Evolutionary conservation across 2,113 vertebrate genomes (phyloP).

Genomic region (Sminthopsis crassicaudata): DNA sequence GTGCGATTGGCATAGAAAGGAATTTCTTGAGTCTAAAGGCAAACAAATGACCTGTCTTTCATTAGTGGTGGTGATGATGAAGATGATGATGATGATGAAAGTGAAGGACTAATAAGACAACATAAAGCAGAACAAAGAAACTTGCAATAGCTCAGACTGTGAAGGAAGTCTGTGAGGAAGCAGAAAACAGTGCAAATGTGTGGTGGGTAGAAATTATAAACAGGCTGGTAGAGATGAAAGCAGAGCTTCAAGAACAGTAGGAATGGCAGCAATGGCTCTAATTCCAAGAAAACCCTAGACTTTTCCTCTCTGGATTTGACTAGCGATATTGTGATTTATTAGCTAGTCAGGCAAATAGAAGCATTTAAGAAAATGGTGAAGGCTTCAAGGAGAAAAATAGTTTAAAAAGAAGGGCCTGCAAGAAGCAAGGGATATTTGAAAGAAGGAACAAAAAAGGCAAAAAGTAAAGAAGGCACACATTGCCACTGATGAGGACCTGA

Average conservation of each 20-base stretch:
- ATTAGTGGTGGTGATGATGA: neutral
- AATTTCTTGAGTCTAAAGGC: neutral
- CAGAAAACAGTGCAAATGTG: rapidly evolving
- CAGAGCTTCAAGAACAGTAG: neutral
- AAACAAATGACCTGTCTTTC: neutral
- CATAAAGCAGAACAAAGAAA: neutral
- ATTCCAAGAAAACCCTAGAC: neutral
- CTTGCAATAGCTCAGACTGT: neutral
- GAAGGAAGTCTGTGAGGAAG: neutral
- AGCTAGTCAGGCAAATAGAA: neutral
- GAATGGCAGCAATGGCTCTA: neutral
- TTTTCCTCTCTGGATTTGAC: too few relatives aligned
- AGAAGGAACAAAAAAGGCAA: neutral
- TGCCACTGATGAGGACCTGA: neutral
- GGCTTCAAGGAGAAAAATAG: neutral
- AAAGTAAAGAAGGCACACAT: neutral
- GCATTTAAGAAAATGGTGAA: neutral
- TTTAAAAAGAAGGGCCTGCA: neutral
- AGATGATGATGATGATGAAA: slow-evolving; percentile 11
- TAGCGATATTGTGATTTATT: neutral
- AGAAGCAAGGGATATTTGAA: neutral
- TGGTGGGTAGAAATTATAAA: neutral
- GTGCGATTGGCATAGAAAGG: neutral
- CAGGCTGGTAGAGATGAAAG: neutral
- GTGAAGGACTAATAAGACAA: neutral